Conservation (phyloP, 2,113 vertebrate genomes). For the Galbula dea region DNA sequence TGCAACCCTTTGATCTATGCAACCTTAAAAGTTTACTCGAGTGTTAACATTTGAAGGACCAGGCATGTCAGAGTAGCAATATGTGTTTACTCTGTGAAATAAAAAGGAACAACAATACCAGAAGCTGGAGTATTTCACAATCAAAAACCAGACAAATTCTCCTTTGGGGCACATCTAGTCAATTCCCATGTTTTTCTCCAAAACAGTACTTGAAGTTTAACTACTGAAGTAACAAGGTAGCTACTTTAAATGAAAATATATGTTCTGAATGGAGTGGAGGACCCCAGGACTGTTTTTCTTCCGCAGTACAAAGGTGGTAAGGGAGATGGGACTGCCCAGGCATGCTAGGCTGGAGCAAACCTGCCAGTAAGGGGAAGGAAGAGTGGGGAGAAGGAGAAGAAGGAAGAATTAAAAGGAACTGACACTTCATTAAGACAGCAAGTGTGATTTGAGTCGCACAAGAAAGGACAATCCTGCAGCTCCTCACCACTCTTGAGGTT, state of each 20-base stretch:
- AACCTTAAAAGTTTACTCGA: slow-evolving; percentile 35
- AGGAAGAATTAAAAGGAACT: neutral
- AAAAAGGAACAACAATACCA: slow-evolving; percentile 38
- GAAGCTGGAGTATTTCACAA: slow-evolving; percentile 48
- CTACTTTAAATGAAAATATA: neutral
- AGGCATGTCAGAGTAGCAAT: neutral
- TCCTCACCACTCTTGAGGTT: neutral
- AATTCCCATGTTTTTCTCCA: slow-evolving; percentile 24
- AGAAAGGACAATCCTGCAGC: neutral
- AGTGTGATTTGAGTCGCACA: neutral
- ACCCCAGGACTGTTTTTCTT: neutral
- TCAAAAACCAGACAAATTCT: slow-evolving; percentile 23
- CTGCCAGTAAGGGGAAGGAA: neutral
- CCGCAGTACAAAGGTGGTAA: neutral
- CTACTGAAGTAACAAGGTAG: neutral
- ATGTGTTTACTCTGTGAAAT: slow-evolving; percentile 46
- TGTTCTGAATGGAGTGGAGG: neutral
- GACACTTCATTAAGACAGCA: neutral
- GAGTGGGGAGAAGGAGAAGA: neutral
- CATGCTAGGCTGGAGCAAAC: neutral
- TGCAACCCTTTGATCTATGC: slow-evolving; percentile 13
- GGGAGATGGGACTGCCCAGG: neutral
- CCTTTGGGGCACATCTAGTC: slow-evolving; percentile 31
- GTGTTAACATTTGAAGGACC: slow-evolving; percentile 38
- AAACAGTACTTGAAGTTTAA: neutral